phyloP scores from a whole-genome alignment of 2,797 vertebrate genomes.

The Etheostoma perlongum region DNA sequence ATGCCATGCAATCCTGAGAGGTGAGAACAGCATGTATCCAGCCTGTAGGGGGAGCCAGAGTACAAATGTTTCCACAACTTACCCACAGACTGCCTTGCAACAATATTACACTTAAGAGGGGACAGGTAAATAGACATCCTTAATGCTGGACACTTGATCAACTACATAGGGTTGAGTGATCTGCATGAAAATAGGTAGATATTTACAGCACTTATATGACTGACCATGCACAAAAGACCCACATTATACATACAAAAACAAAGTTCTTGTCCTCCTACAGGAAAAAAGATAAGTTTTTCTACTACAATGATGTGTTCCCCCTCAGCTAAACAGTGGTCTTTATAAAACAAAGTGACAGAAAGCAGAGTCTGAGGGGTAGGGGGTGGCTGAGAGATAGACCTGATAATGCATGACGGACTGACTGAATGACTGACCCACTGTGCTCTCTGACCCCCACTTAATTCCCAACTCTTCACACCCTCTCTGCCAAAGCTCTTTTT shows the following conservation, averaged over 20 bases:
- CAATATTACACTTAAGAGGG: neutral
- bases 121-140: neutral
- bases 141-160: neutral
- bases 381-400: slow-evolving; percentile 68
- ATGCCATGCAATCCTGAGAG: slow-evolving; percentile 99
- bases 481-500: slow-evolving; percentile 49
- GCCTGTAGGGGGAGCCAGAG: slow-evolving; percentile 85
- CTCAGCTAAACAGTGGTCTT: slow-evolving; percentile 41
- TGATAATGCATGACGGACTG: slow-evolving; percentile 72
- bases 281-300: slow-evolving; percentile 37
- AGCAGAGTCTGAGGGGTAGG: slow-evolving; percentile 52
- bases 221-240: neutral
- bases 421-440: slow-evolving; percentile 68
- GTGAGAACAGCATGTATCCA: slow-evolving; percentile 99
- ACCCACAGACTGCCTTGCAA: neutral
- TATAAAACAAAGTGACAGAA: slow-evolving; percentile 50
- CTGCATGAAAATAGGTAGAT: neutral
- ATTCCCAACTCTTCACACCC: slow-evolving; percentile 76
- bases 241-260: slow-evolving; percentile 7
- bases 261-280: slow-evolving; percentile 6
- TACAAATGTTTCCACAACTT: slow-evolving; percentile 16
- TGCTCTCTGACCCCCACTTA: slow-evolving; percentile 74
- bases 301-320: neutral
- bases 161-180: neutral
- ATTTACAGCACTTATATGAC: neutral